Conservation (phyloP, 2,113 vertebrate species). For the Amphiprion ocellaris region DNA sequence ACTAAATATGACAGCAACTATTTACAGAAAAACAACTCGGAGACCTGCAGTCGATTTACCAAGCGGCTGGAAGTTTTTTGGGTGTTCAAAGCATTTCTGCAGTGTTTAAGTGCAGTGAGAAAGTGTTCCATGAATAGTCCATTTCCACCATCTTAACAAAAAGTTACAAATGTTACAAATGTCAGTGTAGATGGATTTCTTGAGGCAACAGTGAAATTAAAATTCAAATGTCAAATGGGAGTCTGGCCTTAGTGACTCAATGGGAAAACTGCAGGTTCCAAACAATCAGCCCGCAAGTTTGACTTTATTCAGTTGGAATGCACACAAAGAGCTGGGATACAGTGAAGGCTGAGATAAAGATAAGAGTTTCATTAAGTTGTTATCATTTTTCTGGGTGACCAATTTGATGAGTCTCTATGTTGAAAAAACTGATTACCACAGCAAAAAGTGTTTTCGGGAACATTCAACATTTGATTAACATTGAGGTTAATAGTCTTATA, state of each 20-base stretch:
- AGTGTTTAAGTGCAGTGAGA: background rate
- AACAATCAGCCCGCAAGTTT: slow-evolving; percentile 13
- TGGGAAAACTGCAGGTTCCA: background rate
- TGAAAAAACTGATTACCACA: too few relatives aligned
- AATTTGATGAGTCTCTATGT: too few relatives aligned
- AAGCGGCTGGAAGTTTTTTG: too few relatives aligned
- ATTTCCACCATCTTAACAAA: background rate
- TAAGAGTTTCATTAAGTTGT: slow-evolving; percentile 30
- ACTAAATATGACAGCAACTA: too few relatives aligned
- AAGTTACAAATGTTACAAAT: background rate
- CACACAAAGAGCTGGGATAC: slow-evolving; percentile 30
- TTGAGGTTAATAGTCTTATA: too few relatives aligned
- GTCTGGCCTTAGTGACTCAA: slow-evolving; percentile 4
- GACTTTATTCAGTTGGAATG: slow-evolving; percentile 13
- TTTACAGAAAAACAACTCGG: too few relatives aligned
- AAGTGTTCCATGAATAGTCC: too few relatives aligned
- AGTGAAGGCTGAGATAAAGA: slow-evolving; percentile 22
- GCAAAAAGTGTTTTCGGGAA: too few relatives aligned
- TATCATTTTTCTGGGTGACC: too few relatives aligned
- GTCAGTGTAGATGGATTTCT: background rate
- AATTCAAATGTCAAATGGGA: slow-evolving; percentile 5
- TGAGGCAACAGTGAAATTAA: background rate
- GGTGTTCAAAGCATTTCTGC: too few relatives aligned
- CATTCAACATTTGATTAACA: too few relatives aligned
- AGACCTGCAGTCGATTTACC: too few relatives aligned